Evolutionary conservation across 2,888 invertebrate species (phyloP).

Genomic region (Drosophila barbarae): DNA sequence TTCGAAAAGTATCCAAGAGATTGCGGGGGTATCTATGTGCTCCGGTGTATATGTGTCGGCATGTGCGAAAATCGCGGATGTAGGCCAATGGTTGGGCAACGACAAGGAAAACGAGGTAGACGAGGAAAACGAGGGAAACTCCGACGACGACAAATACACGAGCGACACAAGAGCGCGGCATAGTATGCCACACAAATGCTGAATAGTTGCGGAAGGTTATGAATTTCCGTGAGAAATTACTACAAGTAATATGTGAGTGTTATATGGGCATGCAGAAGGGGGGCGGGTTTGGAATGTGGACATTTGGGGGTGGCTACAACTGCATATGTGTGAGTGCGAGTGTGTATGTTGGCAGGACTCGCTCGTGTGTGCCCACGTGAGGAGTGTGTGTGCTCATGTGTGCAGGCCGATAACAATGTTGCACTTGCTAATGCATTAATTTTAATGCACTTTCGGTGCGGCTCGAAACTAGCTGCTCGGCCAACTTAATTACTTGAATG

Average conservation of each 20-base stretch:
- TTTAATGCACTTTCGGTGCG: constrained; percentile 70
- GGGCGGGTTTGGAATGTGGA: constrained; percentile 9
- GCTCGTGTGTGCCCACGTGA: constrained; percentile 73
- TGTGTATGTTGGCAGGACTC: constrained; percentile 29
- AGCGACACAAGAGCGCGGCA: constrained; percentile 50
- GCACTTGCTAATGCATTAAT: constrained; percentile 74
- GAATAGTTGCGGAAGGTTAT: constrained; percentile 78
- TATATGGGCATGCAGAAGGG: constrained; percentile 41
- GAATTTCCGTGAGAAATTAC: constrained; percentile 77
- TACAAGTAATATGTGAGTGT: constrained; percentile 73
- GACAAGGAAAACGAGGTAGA: constrained; percentile 49
- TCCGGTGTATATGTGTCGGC: constrained; percentile 39
- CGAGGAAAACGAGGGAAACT: constrained; percentile 34
- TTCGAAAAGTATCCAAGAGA: constrained; percentile 53
- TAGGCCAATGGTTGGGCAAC: constrained; percentile 77
- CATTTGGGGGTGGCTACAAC: not conserved
- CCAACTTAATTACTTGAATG: constrained; percentile 71
- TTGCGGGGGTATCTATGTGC: not conserved
- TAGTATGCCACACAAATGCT: constrained; percentile 70
- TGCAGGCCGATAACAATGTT: constrained; percentile 74
- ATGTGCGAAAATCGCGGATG: constrained; percentile 66
- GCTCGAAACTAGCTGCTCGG: constrained; percentile 35
- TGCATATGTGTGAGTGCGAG: not conserved
- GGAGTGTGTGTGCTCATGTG: constrained; percentile 65
- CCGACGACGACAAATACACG: constrained; percentile 41